phyloP scores from a whole-genome alignment of 2,113 vertebrate species.

The Mesocricetus auratus region DNA sequence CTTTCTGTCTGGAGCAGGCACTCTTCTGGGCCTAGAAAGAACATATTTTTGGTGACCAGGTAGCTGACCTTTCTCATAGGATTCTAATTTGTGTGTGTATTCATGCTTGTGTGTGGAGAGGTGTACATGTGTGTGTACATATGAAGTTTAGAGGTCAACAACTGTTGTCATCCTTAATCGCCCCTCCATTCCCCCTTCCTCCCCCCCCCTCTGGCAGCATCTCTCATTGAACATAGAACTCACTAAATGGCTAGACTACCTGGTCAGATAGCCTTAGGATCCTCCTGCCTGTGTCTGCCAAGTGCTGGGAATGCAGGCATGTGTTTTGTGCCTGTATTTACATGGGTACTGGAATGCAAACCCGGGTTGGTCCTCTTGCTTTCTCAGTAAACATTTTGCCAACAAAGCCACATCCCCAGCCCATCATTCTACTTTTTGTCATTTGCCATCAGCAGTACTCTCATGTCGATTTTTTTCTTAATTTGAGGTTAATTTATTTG shows the following conservation, averaged over 20 bases:
- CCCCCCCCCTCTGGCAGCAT: not conserved
- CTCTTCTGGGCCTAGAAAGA: not conserved
- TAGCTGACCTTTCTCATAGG: not conserved
- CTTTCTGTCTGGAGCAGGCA: rapidly evolving
- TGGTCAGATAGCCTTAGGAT: not conserved
- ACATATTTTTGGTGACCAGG: not conserved
- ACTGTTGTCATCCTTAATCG: not conserved
- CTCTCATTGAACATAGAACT: not conserved
- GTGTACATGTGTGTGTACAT: not conserved
- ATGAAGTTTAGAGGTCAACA: not conserved
- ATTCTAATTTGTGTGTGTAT: not conserved
- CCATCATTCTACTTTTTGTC: slow-evolving; percentile 18
- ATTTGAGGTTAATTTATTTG: slow-evolving; percentile 47
- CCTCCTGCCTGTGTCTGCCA: not conserved
- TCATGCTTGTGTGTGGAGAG: not conserved
- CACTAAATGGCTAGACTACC: not conserved
- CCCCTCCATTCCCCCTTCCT: not conserved
- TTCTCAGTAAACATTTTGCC: not conserved
- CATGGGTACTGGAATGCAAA: not conserved
- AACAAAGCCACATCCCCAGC: not conserved
- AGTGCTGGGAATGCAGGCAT: not conserved
- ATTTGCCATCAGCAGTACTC: not conserved
- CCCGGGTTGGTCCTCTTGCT: not conserved
- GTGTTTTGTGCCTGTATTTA: not conserved
- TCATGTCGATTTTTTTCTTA: slow-evolving; percentile 42